phyloP scores from a whole-genome alignment of 2,888 invertebrate species.

The Thecophora atra region DNA sequence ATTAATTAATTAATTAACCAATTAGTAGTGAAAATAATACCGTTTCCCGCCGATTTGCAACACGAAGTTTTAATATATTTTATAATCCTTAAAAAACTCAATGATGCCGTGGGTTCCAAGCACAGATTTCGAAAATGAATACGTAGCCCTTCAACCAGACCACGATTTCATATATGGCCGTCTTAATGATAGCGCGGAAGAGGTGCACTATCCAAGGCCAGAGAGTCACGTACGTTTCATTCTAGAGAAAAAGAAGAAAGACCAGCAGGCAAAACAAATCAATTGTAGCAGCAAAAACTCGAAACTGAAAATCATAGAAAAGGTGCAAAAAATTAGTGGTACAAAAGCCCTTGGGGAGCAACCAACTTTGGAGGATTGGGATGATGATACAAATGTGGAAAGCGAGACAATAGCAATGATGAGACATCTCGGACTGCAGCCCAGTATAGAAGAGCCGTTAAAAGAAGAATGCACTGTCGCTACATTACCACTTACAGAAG shows the following conservation, averaged over 20 bases:
- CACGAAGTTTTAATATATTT: no score
- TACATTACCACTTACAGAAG: slow-evolving; percentile 45
- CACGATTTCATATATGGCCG: slow-evolving; percentile 53
- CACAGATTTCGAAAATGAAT: slow-evolving; percentile 59
- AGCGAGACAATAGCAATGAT: slow-evolving; percentile 58
- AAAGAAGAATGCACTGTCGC: slow-evolving; percentile 47
- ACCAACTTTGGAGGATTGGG: slow-evolving; percentile 55
- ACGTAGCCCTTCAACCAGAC: slow-evolving; percentile 55
- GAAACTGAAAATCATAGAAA: slow-evolving; percentile 54
- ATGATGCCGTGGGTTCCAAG: slow-evolving; percentile 59
- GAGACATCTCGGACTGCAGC: slow-evolving; percentile 55
- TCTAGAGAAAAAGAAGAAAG: slow-evolving; percentile 37
- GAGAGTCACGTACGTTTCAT: slow-evolving; percentile 51
- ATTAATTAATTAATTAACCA: no score
- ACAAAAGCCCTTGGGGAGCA: slow-evolving; percentile 57
- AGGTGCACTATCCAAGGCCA: slow-evolving; percentile 45
- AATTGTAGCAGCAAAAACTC: slow-evolving; percentile 34
- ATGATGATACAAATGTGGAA: slow-evolving; percentile 53
- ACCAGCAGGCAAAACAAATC: slow-evolving; percentile 37
- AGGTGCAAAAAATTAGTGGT: slow-evolving; percentile 55
- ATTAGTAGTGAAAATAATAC: no score
- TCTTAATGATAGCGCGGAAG: slow-evolving; percentile 34
- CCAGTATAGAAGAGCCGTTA: slow-evolving; percentile 49
- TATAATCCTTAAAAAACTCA: no score
- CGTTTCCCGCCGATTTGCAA: no score